These are phyloP conservation scores for Alligator sinensis DNA, from an alignment of 2,113 vertebrate genomes.

Conservation along the genomic window DNA sequence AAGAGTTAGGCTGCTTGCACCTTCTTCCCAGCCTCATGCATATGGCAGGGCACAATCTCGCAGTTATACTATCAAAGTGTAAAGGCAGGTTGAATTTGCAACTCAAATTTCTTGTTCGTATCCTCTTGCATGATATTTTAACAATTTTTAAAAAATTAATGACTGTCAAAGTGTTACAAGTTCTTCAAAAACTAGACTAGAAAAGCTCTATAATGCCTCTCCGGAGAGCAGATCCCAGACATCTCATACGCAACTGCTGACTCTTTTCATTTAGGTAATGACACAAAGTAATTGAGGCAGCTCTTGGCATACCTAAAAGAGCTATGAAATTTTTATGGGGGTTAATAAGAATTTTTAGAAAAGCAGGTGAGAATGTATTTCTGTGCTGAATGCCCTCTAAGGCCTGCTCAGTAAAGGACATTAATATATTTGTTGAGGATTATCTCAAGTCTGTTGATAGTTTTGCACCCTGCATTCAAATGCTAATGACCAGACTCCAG, in stretches of 20 bases:
- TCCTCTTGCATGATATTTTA: background rate
- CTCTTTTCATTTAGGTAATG: background rate
- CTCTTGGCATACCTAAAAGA: background rate
- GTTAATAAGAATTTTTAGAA: background rate
- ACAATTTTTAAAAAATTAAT: background rate
- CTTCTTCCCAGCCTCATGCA: background rate
- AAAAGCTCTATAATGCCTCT: background rate
- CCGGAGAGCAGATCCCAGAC: slow-evolving; percentile 7
- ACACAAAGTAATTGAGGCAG: background rate
- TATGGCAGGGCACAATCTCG: background rate
- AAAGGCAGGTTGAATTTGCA: background rate
- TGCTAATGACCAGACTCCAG: background rate
- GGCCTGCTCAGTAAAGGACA: background rate
- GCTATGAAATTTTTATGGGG: background rate
- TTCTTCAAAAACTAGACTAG: background rate
- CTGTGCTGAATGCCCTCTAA: background rate
- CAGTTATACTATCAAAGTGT: background rate
- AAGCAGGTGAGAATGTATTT: background rate
- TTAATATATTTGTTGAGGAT: background rate
- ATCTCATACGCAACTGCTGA: background rate
- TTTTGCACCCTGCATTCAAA: background rate
- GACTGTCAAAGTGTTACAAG: background rate
- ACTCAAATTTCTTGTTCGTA: slow-evolving; percentile 3
- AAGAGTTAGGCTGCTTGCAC: background rate
- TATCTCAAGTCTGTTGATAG: slow-evolving; percentile 13